phyloP scores from a whole-genome alignment of 2,113 vertebrate genomes.

The Acanthochromis polyacanthus region DNA sequence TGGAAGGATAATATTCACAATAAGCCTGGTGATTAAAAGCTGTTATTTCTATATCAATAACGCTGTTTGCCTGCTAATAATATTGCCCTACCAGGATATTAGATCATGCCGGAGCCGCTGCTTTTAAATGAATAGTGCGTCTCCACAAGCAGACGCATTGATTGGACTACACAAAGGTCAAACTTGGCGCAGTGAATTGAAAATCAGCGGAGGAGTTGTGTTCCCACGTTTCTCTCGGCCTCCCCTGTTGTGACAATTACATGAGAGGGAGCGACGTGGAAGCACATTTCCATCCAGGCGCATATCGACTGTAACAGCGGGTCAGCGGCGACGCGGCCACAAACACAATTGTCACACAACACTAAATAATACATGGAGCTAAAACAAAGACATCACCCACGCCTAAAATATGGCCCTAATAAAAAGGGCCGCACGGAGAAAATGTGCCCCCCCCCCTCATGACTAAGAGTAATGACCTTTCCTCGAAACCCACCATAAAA shows the following conservation, averaged over 20 bases:
- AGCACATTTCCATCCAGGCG: slow-evolving; percentile 67
- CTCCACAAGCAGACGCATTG: slow-evolving; percentile 57
- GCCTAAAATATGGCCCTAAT: slow-evolving; percentile 72
- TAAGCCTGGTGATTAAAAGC: slow-evolving; percentile 58
- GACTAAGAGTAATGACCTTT: slow-evolving; percentile 73
- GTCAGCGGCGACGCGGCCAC: slow-evolving; percentile 60
- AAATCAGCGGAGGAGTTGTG: slow-evolving; percentile 72
- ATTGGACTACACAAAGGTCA: slow-evolving; percentile 74
- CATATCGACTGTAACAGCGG: slow-evolving; percentile 72
- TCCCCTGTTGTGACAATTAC: slow-evolving; percentile 75
- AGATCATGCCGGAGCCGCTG: slow-evolving; percentile 23
- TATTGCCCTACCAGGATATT: slow-evolving; percentile 22
- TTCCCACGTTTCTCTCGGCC: slow-evolving; percentile 62
- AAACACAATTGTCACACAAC: slow-evolving; percentile 75
- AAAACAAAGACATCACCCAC: slow-evolving; percentile 73
- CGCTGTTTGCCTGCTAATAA: slow-evolving; percentile 32
- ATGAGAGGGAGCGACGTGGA: slow-evolving; percentile 43
- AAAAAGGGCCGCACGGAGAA: slow-evolving; percentile 60
- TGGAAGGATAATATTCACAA: slow-evolving; percentile 20
- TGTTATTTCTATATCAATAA: slow-evolving; percentile 45
- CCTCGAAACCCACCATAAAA: slow-evolving; percentile 59
- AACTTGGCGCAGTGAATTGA: slow-evolving; percentile 62
- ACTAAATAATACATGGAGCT: slow-evolving; percentile 76
- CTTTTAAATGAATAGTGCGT: slow-evolving; percentile 48
- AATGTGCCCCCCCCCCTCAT: slow-evolving; percentile 45